phyloP scores from a whole-genome alignment of 2,888 invertebrate species.

The Autographa gamma region DNA sequence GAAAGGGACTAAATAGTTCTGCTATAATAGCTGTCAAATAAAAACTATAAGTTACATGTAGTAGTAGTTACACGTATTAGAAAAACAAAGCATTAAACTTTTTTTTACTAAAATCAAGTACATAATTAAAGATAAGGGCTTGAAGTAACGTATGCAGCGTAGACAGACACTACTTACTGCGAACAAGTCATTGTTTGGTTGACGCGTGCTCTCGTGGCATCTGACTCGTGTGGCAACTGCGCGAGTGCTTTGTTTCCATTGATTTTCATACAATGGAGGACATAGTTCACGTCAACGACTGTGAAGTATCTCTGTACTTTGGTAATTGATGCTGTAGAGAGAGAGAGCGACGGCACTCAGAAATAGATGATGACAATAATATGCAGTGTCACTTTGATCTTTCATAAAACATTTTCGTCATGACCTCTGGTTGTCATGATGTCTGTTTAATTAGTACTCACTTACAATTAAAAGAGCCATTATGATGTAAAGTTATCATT shows the following conservation, averaged over 20 bases:
- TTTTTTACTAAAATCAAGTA: not conserved
- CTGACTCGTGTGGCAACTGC: not conserved
- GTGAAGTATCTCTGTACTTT: not conserved
- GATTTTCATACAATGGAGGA: constrained; percentile 8
- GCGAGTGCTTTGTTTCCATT: not conserved
- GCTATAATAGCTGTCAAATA: too few relatives aligned
- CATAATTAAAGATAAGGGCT: not conserved
- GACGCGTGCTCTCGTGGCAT: not conserved
- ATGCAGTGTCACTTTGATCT: too few relatives aligned
- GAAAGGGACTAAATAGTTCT: too few relatives aligned
- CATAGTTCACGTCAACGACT: constrained; percentile 15
- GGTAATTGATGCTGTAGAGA: not conserved
- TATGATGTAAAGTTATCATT: too few relatives aligned
- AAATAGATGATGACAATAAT: not conserved
- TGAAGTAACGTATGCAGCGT: not conserved
- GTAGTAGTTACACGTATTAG: too few relatives aligned
- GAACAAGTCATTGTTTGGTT: not conserved
- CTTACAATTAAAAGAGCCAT: too few relatives aligned
- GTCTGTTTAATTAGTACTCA: too few relatives aligned
- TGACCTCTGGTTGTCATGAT: too few relatives aligned
- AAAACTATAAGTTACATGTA: too few relatives aligned
- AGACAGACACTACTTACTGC: not conserved
- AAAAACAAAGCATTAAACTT: too few relatives aligned
- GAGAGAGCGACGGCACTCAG: not conserved
- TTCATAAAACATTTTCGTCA: too few relatives aligned